phyloP scores from a whole-genome alignment of 2,797 vertebrate genomes.

The Picus viridis region DNA sequence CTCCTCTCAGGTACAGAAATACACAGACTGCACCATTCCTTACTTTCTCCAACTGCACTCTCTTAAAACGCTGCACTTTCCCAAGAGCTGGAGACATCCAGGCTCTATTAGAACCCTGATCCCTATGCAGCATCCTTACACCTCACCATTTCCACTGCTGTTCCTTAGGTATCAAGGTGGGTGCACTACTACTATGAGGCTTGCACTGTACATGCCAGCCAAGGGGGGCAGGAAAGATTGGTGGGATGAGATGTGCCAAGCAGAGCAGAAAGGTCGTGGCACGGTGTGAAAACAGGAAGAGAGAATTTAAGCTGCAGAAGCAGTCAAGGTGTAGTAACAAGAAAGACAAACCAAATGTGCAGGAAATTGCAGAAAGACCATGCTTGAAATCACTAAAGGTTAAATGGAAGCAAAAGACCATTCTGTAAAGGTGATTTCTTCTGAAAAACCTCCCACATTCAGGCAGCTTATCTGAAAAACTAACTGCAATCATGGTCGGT shows the following conservation, averaged over 20 bases:
- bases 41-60: background rate
- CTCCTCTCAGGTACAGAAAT: background rate
- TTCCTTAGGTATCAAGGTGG: background rate
- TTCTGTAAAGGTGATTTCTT: background rate
- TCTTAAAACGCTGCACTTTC: background rate
- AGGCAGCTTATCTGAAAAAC: background rate
- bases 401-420: background rate
- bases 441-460: background rate
- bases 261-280: background rate
- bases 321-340: rapidly evolving
- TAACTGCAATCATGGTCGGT: rapidly evolving
- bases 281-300: background rate
- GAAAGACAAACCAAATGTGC: background rate
- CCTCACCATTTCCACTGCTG: rapidly evolving
- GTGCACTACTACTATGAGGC: background rate
- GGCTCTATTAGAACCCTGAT: background rate
- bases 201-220: background rate
- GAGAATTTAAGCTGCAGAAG: background rate
- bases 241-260: background rate
- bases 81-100: background rate
- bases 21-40: background rate
- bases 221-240: background rate
- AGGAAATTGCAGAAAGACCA: background rate
- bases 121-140: background rate
- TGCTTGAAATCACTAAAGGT: background rate